Evolutionary conservation across 2,113 vertebrate genomes (phyloP), one percentile per base, ranked within the genome.

Genomic region (Catagonus wagneri): DNA sequence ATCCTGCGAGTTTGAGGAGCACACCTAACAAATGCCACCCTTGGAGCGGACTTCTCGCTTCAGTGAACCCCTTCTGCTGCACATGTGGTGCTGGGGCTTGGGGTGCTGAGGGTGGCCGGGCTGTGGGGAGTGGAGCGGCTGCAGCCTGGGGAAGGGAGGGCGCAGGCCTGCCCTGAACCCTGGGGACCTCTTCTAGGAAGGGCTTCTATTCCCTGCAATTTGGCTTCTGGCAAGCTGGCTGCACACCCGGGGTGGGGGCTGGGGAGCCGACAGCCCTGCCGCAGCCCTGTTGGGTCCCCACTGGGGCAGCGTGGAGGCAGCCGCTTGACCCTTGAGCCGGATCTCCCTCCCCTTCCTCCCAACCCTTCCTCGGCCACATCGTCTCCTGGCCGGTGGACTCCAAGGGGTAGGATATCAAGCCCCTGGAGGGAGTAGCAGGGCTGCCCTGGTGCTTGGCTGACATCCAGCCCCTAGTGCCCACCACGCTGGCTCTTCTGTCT

Each of bases 11-110:
- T 39, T 71, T 14, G 6, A 54, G 66, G 89, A 58, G 20, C 50
- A 76, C 7, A 52, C 6, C 1, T 2, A 65, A 58, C 34, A 16
- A n/a, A 7, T 0, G 7, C 16, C 52, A 71, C 29, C n/a, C 20
- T 52, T 29, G 11, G 56, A 84, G 74, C 71, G 27, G 78, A 22
- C 29, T 20, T 11, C 56, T 23, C 6, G 13, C 16, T 11, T 58
- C 19, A 66, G 81, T 52, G 71, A 63, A 14, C 17, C 3, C 36
- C 20, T 66, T 79, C 60, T 58, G 75, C 84, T 29, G 8, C 22
- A 22, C 20, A 72, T 27, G 54, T 56, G 4, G 7, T 22, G 6
- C 22, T 60, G n/a, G 34, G 8, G 63, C 5, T 44, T 44, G 44
- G 44, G 44, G 44, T 44, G 44, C 44, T 44, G 44, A 44, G 44